These are phyloP conservation scores for Lagocephalus sceleratus DNA, from an alignment of 2,797 vertebrate genomes.

Conservation along the genomic window DNA sequence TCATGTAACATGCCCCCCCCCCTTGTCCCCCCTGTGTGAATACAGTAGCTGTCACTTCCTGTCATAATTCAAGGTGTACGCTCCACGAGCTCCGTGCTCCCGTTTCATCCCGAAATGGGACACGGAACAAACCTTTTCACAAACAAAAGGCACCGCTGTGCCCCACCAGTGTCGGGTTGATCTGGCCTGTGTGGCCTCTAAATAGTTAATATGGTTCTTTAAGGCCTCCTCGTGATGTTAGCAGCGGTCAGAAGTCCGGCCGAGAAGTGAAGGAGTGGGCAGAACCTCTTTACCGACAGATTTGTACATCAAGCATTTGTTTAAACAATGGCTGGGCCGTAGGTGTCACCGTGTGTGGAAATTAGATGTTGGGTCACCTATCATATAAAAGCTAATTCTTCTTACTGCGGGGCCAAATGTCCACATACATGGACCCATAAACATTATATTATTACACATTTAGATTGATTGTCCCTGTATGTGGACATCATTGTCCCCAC, in stretches of 20 bases:
- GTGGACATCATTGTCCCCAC: too few species aligned
- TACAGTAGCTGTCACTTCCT: conserved; percentile 7
- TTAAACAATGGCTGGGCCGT: too few species aligned
- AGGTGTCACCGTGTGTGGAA: too few species aligned
- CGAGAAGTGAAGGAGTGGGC: background rate
- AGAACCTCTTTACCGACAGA: background rate
- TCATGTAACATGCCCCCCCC: conserved; percentile 7
- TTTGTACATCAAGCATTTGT: too few species aligned
- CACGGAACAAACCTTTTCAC: conserved; percentile 19
- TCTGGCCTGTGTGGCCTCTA: conserved; percentile 4
- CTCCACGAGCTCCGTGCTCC: conserved; percentile 16
- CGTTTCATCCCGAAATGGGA: conserved; percentile 26
- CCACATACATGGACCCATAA: too few species aligned
- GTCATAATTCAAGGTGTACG: conserved; percentile 25
- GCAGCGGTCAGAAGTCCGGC: background rate
- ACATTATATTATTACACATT: too few species aligned
- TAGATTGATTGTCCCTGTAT: too few species aligned
- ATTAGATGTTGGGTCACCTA: too few species aligned
- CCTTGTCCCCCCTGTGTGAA: conserved; percentile 15
- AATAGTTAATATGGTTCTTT: background rate
- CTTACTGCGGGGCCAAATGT: too few species aligned
- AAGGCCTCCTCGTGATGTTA: background rate
- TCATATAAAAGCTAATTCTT: too few species aligned
- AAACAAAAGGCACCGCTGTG: conserved; percentile 21
- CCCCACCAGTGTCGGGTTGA: conserved; percentile 22